Evolutionary conservation across 2,888 invertebrate genomes (phyloP), one percentile per base, ranked within the genome.

Genomic region (Drosophila mayaguana): DNA sequence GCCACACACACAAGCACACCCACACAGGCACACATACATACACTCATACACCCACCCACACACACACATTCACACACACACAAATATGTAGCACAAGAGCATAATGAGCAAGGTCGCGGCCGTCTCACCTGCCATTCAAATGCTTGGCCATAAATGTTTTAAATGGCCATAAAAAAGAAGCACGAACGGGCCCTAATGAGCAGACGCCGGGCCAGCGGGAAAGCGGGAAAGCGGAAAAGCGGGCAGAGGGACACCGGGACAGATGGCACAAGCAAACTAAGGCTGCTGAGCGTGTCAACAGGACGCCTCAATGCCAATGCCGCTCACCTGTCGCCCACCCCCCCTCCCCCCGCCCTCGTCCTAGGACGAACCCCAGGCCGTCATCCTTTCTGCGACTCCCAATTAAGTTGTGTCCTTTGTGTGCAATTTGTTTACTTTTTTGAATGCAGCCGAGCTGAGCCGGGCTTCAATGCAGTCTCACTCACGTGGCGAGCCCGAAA

Each of bases 101-200:
- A 56, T 80, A 85, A 85, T 82, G 67, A 80, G 86, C 75, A 78
- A 75, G 83, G 83, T 85, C 82, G 75, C 64, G 55, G 56, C 63
- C 68, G 64, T 67, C 74, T 75, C 74, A 85, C 88, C 85, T 85
- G 83, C 69, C 83, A 80, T 85, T 84, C 69, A 85, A 88, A 85
- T 78, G 75, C 71, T 72, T 42, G 80, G 68, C 72, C 78, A 88
- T 88, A 88, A 88, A 85, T 88, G 86, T 78, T 88, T 86, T 80
- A 85, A 84, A 86, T 75, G 88, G 86, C 80, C 64, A 80, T 84
- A 80, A 84, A 72, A 84, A 72, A 81, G 55, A 20, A 63, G 62
- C 63, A 65, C 64, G 32, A 62, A 40, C 59, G 34, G 43, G 51
- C 56, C 70, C 62, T 67, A 67, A 78, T 78, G 75, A 75, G 71